Base-by-base conservation (phyloP, 2,888 invertebrate genomes). In the Caprella mutica region DNA sequence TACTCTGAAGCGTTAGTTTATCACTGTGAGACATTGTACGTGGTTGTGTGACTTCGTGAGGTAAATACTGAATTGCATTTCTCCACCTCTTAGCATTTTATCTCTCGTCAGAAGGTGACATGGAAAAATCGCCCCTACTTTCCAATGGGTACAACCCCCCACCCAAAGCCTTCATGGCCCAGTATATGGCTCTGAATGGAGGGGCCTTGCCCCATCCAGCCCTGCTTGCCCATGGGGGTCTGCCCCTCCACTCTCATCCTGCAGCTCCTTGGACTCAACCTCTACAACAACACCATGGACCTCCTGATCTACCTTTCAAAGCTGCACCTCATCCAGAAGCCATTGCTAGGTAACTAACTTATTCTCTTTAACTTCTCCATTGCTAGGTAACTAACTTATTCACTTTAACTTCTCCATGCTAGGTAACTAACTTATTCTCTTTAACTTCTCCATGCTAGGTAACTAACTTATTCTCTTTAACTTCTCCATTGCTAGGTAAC, bases 151-250 rank as follows among this genome's bases (percentile, higher is more conserved):
- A 63, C 56, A 63, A 63, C 52, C 59, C 54, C 1, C 63, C 63
- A 26, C 63, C 63, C 27, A 63, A 63, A 30, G 63, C 58, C n/a
- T 50, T 63, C 42, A 63, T 63, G 63, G 63, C 63, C 33, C 63
- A 63, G 39, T 63, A 63, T 50, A 63, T 63, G 63, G 63, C 63
- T 39, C 54, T 63, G 27, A 63, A 63, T 17, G 63, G 63, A 5
- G 63, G 63, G 19, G 48, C 48, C 30, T 48, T 63, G 56, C 63
- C 63, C 40, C 63, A 63, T 48, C 63, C 63, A 8, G 63, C 63
- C 35, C 57, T 63, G 9, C 42, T 63, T 39, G 63, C 63, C n/a
- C 63, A 63, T 48, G 63, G 59, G 19, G 61, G 61, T 23, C 52
- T 63, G 27, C 63, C 63, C 8, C 43, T 63, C 35, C 63, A 59